Evolutionary conservation across 2,888 invertebrate species (phyloP).

Genomic region (Agonopterix arenella): DNA sequence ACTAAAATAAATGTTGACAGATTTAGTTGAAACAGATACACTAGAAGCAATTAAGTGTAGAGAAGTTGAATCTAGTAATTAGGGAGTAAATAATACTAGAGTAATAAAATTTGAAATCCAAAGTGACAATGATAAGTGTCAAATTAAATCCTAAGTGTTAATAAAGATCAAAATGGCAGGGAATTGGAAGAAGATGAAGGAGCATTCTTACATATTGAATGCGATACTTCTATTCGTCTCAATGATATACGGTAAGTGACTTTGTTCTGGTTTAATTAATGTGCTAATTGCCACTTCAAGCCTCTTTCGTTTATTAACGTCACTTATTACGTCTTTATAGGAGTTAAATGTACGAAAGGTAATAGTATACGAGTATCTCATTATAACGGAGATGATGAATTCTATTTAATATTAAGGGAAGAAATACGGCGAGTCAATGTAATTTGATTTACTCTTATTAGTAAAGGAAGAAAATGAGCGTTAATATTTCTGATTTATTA

Average conservation of each 20-base stretch:
- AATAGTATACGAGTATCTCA: too few species aligned
- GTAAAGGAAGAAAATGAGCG: too few species aligned
- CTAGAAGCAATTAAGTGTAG: constrained; percentile 22
- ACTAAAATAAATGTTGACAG: constrained; percentile 56
- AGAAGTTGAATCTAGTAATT: constrained; percentile 19
- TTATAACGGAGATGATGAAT: too few species aligned
- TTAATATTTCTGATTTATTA: too few species aligned
- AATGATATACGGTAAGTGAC: constrained; percentile 66
- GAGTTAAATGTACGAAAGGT: too few species aligned
- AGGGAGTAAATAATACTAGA: constrained; percentile 19
- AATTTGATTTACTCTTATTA: too few species aligned
- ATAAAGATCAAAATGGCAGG: constrained; percentile 52
- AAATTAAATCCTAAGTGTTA: constrained; percentile 39
- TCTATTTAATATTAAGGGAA: too few species aligned
- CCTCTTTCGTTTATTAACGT: too few species aligned
- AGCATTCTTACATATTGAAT: constrained; percentile 61
- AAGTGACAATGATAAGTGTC: constrained; percentile 65
- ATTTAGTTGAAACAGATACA: constrained; percentile 49
- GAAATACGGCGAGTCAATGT: too few species aligned
- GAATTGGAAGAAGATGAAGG: constrained; percentile 50
- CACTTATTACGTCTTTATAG: too few species aligned
- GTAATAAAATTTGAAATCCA: constrained; percentile 2
- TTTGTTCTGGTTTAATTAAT: too few species aligned
- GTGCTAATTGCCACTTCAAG: too few species aligned
- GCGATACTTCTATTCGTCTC: constrained; percentile 57